Percentiles rank a stretch among this genome's conserved stretches.
These are phyloP conservation scores for Phoenicopterus ruber DNA, from an alignment of 2,113 vertebrate genomes.

Conservation along the genomic window DNA sequence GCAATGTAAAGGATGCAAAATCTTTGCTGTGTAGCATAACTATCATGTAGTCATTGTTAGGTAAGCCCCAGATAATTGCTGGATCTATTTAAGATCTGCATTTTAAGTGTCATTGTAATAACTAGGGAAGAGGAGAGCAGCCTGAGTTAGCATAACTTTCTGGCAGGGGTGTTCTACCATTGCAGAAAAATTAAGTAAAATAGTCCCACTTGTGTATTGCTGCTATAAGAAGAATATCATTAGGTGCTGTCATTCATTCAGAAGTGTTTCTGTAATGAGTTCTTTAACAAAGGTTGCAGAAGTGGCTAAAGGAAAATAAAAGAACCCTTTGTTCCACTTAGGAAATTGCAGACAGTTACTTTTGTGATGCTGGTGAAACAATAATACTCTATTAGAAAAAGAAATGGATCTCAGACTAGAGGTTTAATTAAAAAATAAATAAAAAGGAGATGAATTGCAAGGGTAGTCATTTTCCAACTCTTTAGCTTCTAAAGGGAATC, in stretches of 20 bases:
- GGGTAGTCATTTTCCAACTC: background rate
- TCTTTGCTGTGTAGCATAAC: background rate
- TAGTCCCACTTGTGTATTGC: background rate
- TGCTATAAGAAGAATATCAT: background rate
- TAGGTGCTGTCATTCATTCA: background rate
- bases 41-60: background rate
- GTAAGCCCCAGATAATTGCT: background rate
- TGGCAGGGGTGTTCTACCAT: background rate
- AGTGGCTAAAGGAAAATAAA: background rate
- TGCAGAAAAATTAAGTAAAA: background rate
- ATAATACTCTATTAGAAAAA: background rate
- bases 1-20: background rate
- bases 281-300: background rate
- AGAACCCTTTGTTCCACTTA: background rate
- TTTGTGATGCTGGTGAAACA: background rate
- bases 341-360: background rate
- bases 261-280: background rate
- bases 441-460: background rate
- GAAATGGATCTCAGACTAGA: background rate
- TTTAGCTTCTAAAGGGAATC: background rate
- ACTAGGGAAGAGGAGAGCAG: background rate
- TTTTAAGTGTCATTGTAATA: conserved; percentile 2
- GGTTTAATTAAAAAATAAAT: background rate
- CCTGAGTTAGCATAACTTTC: background rate
- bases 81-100: background rate